phyloP scores from a whole-genome alignment of 2,797 vertebrate genomes.

The Heliangelus exortis region DNA sequence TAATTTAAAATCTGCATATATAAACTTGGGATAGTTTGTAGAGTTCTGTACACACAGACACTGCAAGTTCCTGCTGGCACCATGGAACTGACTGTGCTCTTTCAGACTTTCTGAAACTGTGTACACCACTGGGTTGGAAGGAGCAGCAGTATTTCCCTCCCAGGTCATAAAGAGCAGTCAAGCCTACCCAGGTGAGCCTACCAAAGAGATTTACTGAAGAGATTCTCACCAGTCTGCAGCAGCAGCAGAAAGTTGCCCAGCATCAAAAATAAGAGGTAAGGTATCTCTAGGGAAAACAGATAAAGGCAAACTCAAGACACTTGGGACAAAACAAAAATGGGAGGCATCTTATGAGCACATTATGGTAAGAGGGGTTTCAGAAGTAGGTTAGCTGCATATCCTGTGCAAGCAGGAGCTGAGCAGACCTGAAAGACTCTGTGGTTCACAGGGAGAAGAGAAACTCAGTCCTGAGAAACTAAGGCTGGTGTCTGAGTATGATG shows the following conservation, averaged over 20 bases:
- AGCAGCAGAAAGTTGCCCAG: not conserved
- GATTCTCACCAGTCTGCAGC: not conserved
- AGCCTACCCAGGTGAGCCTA: not conserved
- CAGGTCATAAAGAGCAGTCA: not conserved
- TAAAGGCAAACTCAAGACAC: not conserved
- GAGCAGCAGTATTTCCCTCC: not conserved
- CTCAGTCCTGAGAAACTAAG: not conserved
- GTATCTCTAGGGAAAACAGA: not conserved
- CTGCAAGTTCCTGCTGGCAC: not conserved
- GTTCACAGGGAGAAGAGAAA: not conserved
- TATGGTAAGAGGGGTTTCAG: not conserved
- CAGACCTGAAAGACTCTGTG: not conserved
- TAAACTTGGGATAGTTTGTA: not conserved
- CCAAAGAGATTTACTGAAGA: not conserved
- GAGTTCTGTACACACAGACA: not conserved
- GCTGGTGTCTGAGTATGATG: not conserved
- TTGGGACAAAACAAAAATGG: not conserved
- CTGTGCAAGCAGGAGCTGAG: not conserved
- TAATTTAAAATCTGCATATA: not conserved
- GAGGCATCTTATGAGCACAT: not conserved
- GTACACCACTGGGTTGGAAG: rapidly evolving
- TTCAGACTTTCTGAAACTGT: not conserved
- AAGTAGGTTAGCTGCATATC: not conserved
- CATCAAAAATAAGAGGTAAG: not conserved
- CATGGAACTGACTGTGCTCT: not conserved